phyloP scores from a whole-genome alignment of 1,140 invertebrate genomes.

The Drosophila sproati region DNA sequence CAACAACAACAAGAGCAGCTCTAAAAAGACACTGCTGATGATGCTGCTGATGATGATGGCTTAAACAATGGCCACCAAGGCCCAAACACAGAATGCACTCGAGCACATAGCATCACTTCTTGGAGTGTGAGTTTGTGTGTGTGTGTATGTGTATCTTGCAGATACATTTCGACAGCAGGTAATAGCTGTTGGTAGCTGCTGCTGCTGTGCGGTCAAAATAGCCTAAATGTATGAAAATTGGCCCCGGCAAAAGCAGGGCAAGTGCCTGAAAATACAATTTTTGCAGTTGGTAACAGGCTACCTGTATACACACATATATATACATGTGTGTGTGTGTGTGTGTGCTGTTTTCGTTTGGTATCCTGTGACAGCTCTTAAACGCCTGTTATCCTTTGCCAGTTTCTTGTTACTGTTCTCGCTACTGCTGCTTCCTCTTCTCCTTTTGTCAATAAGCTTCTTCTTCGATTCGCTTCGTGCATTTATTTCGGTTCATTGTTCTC shows the following conservation, averaged over 20 bases:
- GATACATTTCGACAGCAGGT: conserved; percentile 77
- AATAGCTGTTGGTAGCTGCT: conserved; percentile 44
- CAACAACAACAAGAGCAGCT: conserved; percentile 23
- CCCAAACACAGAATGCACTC: conserved; percentile 40
- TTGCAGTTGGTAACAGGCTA: conserved; percentile 50
- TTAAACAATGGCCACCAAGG: conserved; percentile 51
- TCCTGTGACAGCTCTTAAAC: conserved; percentile 38
- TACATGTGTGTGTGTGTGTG: conserved; percentile 9
- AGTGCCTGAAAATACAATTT: conserved; percentile 61
- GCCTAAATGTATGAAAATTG: conserved; percentile 65
- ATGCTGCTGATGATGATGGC: conserved; percentile 47
- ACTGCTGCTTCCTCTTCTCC: conserved; percentile 16
- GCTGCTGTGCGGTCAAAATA: conserved; percentile 42
- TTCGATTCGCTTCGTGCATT: conserved; percentile 57
- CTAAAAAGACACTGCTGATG: conserved; percentile 27
- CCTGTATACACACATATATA: conserved; percentile 32
- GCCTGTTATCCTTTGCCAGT: conserved; percentile 50
- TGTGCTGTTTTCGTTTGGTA: conserved; percentile 6
- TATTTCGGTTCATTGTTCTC: conserved; percentile 67
- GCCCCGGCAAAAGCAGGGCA: conserved; percentile 51
- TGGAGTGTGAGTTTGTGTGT: conserved; percentile 21
- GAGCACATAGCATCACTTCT: conserved; percentile 29
- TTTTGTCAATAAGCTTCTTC: conserved; percentile 68
- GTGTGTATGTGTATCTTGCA: conserved; percentile 42
- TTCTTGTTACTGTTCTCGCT: conserved; percentile 36